A percentile compares a stretch with the other conserved stretches of the same genome.
Conservation (phyloP, 2,888 invertebrate species). For the Scelioninae gen. 1 region DNA sequence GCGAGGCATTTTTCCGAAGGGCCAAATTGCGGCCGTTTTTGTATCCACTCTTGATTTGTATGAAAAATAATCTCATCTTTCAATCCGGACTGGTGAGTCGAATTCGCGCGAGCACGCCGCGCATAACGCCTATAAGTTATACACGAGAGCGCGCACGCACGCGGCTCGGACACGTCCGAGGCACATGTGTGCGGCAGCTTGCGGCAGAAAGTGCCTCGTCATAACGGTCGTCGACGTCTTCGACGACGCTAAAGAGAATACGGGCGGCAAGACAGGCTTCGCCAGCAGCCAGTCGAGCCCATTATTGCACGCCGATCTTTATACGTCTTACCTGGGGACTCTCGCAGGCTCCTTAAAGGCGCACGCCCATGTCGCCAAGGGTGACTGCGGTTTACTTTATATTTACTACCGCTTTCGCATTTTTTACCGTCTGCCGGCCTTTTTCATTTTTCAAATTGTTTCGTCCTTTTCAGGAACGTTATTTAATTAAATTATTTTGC, state of each 20-base stretch:
- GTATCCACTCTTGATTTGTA: conserved; percentile 30
- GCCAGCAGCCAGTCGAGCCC: conserved; percentile 72
- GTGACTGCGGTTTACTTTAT: conserved; percentile 80
- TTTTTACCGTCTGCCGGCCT: conserved; percentile 41
- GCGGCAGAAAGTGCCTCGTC: conserved; percentile 74
- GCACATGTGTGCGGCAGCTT: conserved; percentile 64
- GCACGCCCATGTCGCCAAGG: conserved; percentile 81
- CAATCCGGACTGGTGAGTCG: conserved; percentile 57
- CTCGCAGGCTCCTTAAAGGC: conserved; percentile 76
- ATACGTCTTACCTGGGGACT: conserved; percentile 80
- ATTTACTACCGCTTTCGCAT: conserved; percentile 57
- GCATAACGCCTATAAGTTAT: conserved; percentile 60
- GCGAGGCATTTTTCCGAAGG: conserved; percentile 35
- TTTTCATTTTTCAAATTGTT: conserved; percentile 57
- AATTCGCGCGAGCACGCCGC: conserved; percentile 48
- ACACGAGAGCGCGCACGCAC: conserved; percentile 64
- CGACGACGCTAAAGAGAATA: conserved; percentile 78
- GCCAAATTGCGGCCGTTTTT: conserved; percentile 47
- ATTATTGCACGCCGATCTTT: conserved; percentile 82
- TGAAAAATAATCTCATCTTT: conserved; percentile 63
- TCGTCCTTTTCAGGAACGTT: conserved; percentile 32
- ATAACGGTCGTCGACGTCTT: conserved; percentile 81
- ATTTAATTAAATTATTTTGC: conserved; percentile 46
- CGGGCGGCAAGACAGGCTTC: conserved; percentile 76
- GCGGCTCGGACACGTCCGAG: conserved; percentile 53